Conservation (phyloP, 2,888 invertebrate species). For the Scaptomyza polygonia region DNA sequence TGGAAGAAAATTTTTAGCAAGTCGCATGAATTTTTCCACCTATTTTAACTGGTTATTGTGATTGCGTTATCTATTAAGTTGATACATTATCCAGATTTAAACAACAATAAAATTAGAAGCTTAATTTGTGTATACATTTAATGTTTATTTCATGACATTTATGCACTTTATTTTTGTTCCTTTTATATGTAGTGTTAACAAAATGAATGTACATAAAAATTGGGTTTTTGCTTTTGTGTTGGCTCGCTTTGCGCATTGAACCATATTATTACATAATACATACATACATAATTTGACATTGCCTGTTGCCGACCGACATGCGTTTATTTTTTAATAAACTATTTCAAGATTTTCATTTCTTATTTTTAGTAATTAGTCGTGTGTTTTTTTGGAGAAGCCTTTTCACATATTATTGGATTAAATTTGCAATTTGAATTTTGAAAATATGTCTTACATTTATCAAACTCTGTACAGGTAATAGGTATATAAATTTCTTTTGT, state of each 20-base stretch:
- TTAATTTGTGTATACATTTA: conserved; percentile 82
- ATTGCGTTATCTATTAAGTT: background rate
- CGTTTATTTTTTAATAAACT: conserved; percentile 18
- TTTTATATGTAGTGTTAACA: conserved; percentile 52
- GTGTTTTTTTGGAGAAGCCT: conserved; percentile 49
- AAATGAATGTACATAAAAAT: conserved; percentile 74
- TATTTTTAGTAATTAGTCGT: conserved; percentile 33
- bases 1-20: too few species aligned
- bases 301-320: conserved; percentile 48
- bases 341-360: conserved; percentile 26
- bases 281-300: conserved; percentile 72
- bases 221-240: conserved; percentile 15
- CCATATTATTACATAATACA: conserved; percentile 53
- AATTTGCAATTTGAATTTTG: conserved; percentile 35
- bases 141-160: conserved; percentile 65
- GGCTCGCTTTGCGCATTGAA: conserved; percentile 38
- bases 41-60: too few species aligned
- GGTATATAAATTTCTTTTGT: conserved; percentile 57
- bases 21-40: too few species aligned
- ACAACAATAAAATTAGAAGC: background rate
- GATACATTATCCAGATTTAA: background rate
- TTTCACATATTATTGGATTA: conserved; percentile 29
- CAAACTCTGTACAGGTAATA: conserved; percentile 69
- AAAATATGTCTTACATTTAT: conserved; percentile 40
- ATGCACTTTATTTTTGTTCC: conserved; percentile 66